Evolutionary conservation across 2,888 invertebrate species (phyloP), one percentile per base, ranked within the genome.

Genomic region (Polymixis lichenea): DNA sequence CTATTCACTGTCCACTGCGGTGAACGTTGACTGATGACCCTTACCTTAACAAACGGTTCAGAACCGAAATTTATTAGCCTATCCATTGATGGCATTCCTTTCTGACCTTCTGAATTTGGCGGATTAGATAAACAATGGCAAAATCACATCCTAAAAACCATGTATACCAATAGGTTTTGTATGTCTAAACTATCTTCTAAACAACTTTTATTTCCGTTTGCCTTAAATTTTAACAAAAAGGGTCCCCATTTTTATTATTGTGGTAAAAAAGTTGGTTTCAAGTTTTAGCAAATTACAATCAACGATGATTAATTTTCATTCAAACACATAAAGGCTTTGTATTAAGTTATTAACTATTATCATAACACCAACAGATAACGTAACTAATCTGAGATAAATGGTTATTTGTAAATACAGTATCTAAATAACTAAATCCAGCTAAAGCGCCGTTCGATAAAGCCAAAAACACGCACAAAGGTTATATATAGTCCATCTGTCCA

Each of bases 391-490:
- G 11, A 55, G 61, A 78, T 72, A 53, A 78, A 58, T 22, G 22
- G 3, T 53, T 58, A 64, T 65, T 78, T 53, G 19, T 67, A 32
- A 61, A 68, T 60, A 77, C 17, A 61, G 22, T 61, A 67, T 74
- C 62, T 83, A 46, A 49, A 53, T 66, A 70, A 62, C 62, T 60
- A 64, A 83, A 83, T 72, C 65, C 17, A 72, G 56, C 46, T 67
- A 25, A 64, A 67, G 28, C 70, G 58, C 58, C 62, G 25, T 62
- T 72, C 28, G 43, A 76, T 80, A 84, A 80, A 69, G 51, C 62
- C 15, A 28, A 66, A 75, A 65, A 46, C 60, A 75, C 75, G 80
- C 53, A 53, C 32, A 79, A 68, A 83, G 56, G 58, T 64, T 55
- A 11, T 32, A 9, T 43, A 38, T 43, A 55, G 28, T 46, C 6